These are phyloP conservation scores for Sapajus apella DNA, from an alignment of 2,113 vertebrate species.

Conservation along the genomic window DNA sequence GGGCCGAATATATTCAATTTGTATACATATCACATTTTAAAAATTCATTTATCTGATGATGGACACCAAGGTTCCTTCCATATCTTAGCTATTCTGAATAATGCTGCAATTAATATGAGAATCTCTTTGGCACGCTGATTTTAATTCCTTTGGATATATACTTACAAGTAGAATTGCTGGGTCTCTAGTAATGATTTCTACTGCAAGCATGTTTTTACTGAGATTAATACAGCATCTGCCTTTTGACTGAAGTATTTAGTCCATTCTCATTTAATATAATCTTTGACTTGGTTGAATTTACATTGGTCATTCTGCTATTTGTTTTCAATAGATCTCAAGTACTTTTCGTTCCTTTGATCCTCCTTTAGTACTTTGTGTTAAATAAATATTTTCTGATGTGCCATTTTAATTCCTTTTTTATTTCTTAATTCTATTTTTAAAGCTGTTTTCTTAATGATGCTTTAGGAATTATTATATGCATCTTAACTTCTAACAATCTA, in stretches of 20 bases:
- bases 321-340: background rate
- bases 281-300: background rate
- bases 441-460: background rate
- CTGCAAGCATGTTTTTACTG: background rate
- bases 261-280: background rate
- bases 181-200: background rate
- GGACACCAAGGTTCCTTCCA: background rate
- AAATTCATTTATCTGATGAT: background rate
- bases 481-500: background rate
- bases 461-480: background rate
- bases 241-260: background rate
- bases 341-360: background rate
- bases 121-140: background rate
- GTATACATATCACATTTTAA: background rate
- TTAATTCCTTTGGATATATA: background rate
- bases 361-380: conserved; percentile 2
- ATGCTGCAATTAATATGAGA: background rate
- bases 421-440: background rate
- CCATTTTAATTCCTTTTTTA: background rate
- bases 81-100: background rate
- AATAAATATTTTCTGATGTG: background rate
- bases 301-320: background rate
- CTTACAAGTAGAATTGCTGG: background rate
- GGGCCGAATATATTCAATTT: too few species aligned
- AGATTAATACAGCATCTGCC: background rate